These are phyloP conservation scores for Sprattus sprattus DNA, from an alignment of 2,113 vertebrate species.

Conservation along the genomic window DNA sequence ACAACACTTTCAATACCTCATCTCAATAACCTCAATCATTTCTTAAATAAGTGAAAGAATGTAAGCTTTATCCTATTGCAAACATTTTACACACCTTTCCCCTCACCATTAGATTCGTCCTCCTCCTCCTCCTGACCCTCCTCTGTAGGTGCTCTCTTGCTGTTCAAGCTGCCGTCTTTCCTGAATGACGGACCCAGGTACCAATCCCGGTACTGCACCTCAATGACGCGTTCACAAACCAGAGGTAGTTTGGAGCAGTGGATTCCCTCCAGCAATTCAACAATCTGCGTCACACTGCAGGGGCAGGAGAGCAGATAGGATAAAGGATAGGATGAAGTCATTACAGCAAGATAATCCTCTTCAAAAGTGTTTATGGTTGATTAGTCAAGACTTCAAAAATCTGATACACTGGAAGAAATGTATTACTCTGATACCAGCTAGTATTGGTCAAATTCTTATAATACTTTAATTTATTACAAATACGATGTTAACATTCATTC, in stretches of 20 bases:
- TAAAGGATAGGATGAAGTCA: not conserved
- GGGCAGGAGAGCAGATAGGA: not conserved
- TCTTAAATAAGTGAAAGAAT: too few species aligned
- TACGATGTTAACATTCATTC: too few species aligned
- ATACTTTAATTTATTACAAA: too few species aligned
- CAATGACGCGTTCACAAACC: conserved; percentile 79
- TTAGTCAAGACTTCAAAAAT: not conserved
- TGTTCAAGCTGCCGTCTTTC: conserved; percentile 70
- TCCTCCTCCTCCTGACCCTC: conserved; percentile 34
- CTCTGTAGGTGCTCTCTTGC: conserved; percentile 55
- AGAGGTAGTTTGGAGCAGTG: conserved; percentile 71
- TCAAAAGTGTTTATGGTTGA: not conserved
- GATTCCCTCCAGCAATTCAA: conserved; percentile 82
- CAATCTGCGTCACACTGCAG: conserved; percentile 85
- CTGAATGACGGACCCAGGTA: conserved; percentile 74
- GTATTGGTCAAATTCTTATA: not conserved
- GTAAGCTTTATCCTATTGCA: too few species aligned
- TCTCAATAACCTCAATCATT: too few species aligned
- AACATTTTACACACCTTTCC: conserved; percentile 52
- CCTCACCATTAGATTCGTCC: conserved; percentile 49
- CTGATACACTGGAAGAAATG: not conserved
- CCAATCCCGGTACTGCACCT: conserved; percentile 83
- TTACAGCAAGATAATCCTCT: not conserved
- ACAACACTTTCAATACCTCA: too few species aligned
- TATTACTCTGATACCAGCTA: not conserved